Conservation (phyloP, 2,797 vertebrate species). For the Saxicola maurus region DNA sequence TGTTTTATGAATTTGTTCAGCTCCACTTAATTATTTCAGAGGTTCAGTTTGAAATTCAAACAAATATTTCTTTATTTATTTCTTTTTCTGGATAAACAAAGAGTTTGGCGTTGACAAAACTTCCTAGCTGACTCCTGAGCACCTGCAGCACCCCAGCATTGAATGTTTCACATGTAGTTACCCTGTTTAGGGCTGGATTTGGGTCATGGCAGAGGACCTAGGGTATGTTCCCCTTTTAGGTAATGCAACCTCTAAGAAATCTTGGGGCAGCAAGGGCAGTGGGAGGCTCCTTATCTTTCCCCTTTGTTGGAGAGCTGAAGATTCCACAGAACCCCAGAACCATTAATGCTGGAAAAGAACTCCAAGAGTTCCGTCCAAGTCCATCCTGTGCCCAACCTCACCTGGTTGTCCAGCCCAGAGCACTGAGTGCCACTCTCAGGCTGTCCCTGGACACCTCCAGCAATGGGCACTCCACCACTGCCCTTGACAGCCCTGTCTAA, state of each 20-base stretch:
- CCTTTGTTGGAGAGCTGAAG: neutral
- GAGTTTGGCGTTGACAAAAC: neutral
- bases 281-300: neutral
- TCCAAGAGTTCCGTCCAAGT: neutral
- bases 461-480: neutral
- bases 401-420: neutral
- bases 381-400: accelerated
- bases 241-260: neutral
- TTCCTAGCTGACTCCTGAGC: neutral
- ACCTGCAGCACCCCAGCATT: neutral
- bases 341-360: neutral
- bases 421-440: neutral
- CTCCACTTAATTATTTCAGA: constrained; percentile 39
- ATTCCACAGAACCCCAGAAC: neutral
- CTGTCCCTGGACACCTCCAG: neutral
- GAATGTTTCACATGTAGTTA: neutral
- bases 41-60: neutral
- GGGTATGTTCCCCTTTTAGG: neutral
- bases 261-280: neutral
- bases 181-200: neutral
- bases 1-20: constrained; percentile 51
- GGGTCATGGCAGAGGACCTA: neutral
- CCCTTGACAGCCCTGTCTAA: neutral
- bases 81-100: neutral
- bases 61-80: constrained; percentile 3